These are phyloP conservation scores for Uropetala carovei DNA, from an alignment of 2,888 invertebrate species.

Conservation along the genomic window DNA sequence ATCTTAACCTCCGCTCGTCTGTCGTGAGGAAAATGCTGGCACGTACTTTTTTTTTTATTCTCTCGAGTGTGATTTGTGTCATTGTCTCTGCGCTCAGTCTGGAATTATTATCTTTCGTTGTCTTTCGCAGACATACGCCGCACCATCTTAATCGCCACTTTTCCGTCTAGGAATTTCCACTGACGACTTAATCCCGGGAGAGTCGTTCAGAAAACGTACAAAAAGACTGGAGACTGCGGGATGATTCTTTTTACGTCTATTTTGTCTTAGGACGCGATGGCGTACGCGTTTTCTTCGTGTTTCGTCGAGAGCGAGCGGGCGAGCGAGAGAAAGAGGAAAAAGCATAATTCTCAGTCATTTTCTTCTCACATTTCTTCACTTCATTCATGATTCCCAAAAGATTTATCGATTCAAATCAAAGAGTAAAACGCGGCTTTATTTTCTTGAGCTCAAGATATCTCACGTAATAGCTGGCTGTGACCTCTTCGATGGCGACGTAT, in stretches of 20 bases:
- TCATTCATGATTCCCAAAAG: conserved; percentile 6
- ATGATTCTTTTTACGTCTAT: not conserved
- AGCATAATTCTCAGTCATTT: not conserved
- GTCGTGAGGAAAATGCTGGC: not conserved
- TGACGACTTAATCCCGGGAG: conserved; percentile 29
- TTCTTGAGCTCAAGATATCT: not conserved
- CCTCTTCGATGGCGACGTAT: not conserved
- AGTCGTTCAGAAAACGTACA: not conserved
- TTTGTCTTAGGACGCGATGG: not conserved
- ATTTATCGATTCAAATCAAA: conserved; percentile 22
- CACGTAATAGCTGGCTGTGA: not conserved
- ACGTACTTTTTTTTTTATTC: not conserved
- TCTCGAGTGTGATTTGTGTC: not conserved
- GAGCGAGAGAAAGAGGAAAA: not conserved
- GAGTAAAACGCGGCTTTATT: not conserved
- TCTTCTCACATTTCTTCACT: not conserved
- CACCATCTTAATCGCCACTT: not conserved
- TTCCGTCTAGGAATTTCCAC: not conserved
- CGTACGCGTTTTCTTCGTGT: not conserved
- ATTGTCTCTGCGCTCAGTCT: not conserved
- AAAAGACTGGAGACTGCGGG: not conserved
- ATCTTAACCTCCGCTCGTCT: not conserved
- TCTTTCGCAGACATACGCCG: not conserved
- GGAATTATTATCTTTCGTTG: conserved; percentile 24
- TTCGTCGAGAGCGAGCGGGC: not conserved